These are phyloP conservation scores for Megaceryle maxima DNA, from an alignment of 2,113 vertebrate species.

Conservation along the genomic window DNA sequence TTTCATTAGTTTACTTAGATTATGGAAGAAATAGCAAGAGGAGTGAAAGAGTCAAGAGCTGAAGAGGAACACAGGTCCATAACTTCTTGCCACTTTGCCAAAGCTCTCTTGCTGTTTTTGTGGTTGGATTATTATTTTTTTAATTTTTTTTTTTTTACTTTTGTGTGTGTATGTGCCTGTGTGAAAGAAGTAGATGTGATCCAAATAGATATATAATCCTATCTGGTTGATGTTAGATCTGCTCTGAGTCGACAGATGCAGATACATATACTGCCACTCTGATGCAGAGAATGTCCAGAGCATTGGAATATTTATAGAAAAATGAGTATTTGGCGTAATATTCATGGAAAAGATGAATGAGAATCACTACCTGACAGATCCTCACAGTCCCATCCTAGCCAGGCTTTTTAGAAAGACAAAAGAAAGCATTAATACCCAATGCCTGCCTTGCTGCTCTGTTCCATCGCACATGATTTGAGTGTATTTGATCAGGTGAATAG, in stretches of 20 bases:
- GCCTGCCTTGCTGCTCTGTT: neutral
- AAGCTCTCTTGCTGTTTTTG: neutral
- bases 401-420: neutral
- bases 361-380: neutral
- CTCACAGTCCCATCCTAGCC: neutral
- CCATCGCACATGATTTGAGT: fast-evolving
- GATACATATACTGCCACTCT: neutral
- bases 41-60: neutral
- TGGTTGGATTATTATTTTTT: neutral
- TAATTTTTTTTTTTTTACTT: neutral
- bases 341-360: neutral
- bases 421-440: neutral
- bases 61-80: neutral
- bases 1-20: neutral
- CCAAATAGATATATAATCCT: too few relatives aligned
- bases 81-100: neutral
- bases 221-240: neutral
- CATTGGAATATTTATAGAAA: neutral
- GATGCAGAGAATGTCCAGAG: neutral
- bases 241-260: neutral
- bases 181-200: neutral
- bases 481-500: neutral
- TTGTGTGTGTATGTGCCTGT: neutral
- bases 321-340: neutral
- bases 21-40: neutral